Percentiles rank a stretch among this genome's conserved stretches.
phyloP scores from a whole-genome alignment of 2,797 vertebrate genomes.

The Argya squamiceps region DNA sequence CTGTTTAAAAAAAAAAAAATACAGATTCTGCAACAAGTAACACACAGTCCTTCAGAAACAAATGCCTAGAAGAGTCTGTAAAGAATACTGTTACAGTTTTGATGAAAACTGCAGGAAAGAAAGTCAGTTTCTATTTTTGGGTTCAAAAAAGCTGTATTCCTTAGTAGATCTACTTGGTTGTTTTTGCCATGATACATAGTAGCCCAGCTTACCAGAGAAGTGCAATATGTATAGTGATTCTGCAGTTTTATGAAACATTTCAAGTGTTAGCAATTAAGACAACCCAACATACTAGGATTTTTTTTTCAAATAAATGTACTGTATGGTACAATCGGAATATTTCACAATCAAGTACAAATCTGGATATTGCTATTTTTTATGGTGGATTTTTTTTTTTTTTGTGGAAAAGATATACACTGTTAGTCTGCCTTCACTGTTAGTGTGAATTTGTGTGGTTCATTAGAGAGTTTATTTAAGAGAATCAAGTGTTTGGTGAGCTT shows the following conservation, averaged over 20 bases:
- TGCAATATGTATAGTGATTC: constrained; percentile 77
- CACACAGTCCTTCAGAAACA: constrained; percentile 49
- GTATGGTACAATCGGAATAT: constrained; percentile 48
- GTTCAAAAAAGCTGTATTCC: constrained; percentile 56
- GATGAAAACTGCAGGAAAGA: constrained; percentile 61
- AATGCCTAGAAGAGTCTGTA: constrained; percentile 44
- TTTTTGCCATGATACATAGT: constrained; percentile 58
- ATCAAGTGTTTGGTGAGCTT: constrained; percentile 62
- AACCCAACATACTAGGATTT: neutral
- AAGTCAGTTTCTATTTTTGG: constrained; percentile 32
- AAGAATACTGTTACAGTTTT: constrained; percentile 36
- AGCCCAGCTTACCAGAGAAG: constrained; percentile 71
- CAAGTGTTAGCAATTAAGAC: constrained; percentile 55
- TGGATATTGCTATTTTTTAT: constrained; percentile 51
- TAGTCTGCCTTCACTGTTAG: constrained; percentile 69
- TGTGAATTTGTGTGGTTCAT: constrained; percentile 52
- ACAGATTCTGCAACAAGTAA: constrained; percentile 38
- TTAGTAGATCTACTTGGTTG: constrained; percentile 50
- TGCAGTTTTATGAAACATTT: constrained; percentile 69
- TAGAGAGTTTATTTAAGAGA: constrained; percentile 64
- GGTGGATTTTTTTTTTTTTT: constrained; percentile 22
- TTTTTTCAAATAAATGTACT: constrained; percentile 17
- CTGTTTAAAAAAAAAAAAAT: neutral
- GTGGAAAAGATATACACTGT: constrained; percentile 53
- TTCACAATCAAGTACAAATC: constrained; percentile 58